Evolutionary conservation across 2,113 vertebrate genomes (phyloP), one percentile per base, ranked within the genome.

Genomic region (Rynchops niger): DNA sequence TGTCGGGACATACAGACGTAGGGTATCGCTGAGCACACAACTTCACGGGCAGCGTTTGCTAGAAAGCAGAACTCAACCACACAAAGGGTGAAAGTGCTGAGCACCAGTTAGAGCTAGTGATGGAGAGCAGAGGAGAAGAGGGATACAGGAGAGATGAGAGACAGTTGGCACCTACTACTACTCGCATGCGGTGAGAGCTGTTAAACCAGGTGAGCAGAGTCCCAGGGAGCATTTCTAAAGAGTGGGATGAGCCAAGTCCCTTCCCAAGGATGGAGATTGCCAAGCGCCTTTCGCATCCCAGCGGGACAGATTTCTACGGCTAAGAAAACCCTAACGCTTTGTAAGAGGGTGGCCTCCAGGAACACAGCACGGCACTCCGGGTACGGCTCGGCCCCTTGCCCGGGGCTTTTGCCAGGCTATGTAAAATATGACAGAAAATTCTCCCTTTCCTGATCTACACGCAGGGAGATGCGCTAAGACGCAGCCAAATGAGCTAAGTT

Each of bases 141-240:
- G 61, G 88, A 95, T 56, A 79, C 56, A 86, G 83, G 94, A 97
- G 92, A 90, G 42, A 92, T 19, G 34, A 93, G 84, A 94, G 72
- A 79, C 36, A 95, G 71, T 22, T 52, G 96, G 82, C 71, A 93
- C 90, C 97, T 97, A 95, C 73, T 86, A 36, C 97, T 98, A 98
- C 95, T 45, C 0, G 97, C 99, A 98, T 99, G 99, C 98, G 30
- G 96, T 95, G 96, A 95, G 43, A 62, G 69, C 40, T 70, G 86
- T 98, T 98, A 98, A 98, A 96, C 73, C 43, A 96, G 83, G 94
- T 90, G 88, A 97, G 95, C 82, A 95, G 94, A 97, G 85, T 73
- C 77, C 67, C 12, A 86, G 80, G 80, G 72, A 95, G 62, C 38
- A 42, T 70, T 83, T 52, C 90, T 67, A 59, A 93, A 84, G 79